Base-by-base conservation (phyloP, 2,797 vertebrate genomes). In the Siniperca undulata region DNA sequence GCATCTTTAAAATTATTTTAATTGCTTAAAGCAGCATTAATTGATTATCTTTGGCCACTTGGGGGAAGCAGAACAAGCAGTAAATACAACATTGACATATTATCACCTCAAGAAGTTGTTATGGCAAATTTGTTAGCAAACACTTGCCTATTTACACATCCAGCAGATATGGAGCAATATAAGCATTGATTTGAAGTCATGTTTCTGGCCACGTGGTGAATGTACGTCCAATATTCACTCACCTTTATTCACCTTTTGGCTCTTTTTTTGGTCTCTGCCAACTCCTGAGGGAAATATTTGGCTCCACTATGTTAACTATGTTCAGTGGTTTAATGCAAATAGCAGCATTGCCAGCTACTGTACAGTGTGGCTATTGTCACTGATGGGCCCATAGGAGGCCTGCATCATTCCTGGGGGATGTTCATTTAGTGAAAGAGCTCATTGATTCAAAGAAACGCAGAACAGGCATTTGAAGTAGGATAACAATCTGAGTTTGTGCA, bases 341-440 rank as follows among this genome's bases (percentile, higher is more conserved):
- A 55, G 22, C 24, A 34, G 20, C n/a, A 4, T 9, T n/a, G 16
- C 16, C 27, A 27, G 62, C 42, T 5, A 61, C 24, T 59, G 70
- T 73, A 17, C 4, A 3, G 24, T n/a, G 46, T 68, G 19, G 19
- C 20, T 53, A 3, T 48, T 64, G 22, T 60, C 5, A 16, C 36
- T 59, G 52, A 69, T 50, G 22, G 48, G 52, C n/a, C 36, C 20
- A 7, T 16, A 22, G 50, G 46, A 77, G 3, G 59, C 44, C 50
- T 59, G 48, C 30, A 22, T 58, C 2, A 2, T 22, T 70, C 59
- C 38, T 34, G 40, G 20, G 5, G 46, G 58, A 46, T 27, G 40
- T 38, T 74, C 48, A 38, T 65, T 53, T 19, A 12, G 14, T 77
- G 17, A 76, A 74, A 70, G 38, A 70, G 20, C 62, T 72, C 52